Evolutionary conservation across 2,888 invertebrate genomes (phyloP), one percentile per base, ranked within the genome.

Genomic region (Cantharis rustica): DNA sequence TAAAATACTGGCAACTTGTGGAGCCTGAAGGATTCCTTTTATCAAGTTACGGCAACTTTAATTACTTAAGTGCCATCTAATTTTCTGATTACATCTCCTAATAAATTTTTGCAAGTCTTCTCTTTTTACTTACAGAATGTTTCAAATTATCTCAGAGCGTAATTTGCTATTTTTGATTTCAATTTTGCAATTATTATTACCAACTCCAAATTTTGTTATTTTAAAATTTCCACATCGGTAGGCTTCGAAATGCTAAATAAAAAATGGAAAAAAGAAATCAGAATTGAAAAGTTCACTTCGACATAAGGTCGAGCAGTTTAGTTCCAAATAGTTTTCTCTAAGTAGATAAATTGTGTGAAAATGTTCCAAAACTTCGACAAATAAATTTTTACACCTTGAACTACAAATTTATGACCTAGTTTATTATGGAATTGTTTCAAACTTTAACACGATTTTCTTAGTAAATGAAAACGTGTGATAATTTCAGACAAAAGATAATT

Each of bases 11-110:
- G 76, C 76, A 73, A 76, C 76, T 76, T 76, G 76, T 76, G 73
- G 76, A 73, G 73, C 73, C 70, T 61, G 69, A 61, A 76, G 68
- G 66, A 76, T 76, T 76, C 73, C 70, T 71, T 73, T 75, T 76
- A 76, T 76, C 76, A 66, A 76, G 71, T 76, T 76, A 73, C 70
- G 20, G 69, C 64, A 73, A 73, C 73, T 76, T 76, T 76, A 76
- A 76, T 76, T 76, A 76, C 76, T 71, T 73, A 76, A 76, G 76
- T 73, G 76, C 76, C 76, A 76, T 73, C 76, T 76, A 76, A 76
- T 76, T 76, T 76, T 76, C 76, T 73, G 76, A 76, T 76, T 76
- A 76, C 76, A 73, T 71, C 73, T 61, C 16, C 76, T 76, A 69
- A 73, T 76, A 76, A 76, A 70, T 76, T 76, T 76, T 20, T 70